phyloP scores from a whole-genome alignment of 2,113 vertebrate genomes.

The Microcebus griseorufus region DNA sequence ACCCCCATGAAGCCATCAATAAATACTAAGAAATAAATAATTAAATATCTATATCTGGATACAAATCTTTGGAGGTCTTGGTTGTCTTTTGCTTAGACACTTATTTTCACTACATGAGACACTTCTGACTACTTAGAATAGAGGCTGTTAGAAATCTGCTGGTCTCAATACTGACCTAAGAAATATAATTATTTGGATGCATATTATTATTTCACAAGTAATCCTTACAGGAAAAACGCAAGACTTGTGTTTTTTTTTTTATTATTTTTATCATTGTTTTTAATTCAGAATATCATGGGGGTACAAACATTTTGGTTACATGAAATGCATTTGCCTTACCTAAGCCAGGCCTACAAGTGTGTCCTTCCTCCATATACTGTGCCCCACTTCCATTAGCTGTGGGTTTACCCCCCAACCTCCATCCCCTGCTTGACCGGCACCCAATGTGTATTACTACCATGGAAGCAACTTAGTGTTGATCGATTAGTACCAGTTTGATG shows the following conservation, averaged over 20 bases:
- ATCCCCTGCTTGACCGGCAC: too few relatives aligned
- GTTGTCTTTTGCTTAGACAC: not conserved
- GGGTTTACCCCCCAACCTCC: too few relatives aligned
- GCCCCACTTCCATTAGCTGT: too few relatives aligned
- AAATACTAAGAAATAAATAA: not conserved
- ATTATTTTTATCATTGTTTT: too few relatives aligned
- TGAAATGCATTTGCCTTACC: too few relatives aligned
- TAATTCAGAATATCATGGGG: too few relatives aligned
- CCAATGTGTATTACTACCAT: too few relatives aligned
- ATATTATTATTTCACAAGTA: slow-evolving; percentile 1
- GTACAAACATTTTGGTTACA: too few relatives aligned
- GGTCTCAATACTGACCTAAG: not conserved
- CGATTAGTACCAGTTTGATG: too few relatives aligned
- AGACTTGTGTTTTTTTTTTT: not conserved
- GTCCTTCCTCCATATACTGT: too few relatives aligned
- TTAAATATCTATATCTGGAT: not conserved
- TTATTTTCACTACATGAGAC: not conserved
- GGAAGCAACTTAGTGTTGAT: too few relatives aligned
- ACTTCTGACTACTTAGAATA: slow-evolving; percentile 14
- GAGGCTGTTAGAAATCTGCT: not conserved
- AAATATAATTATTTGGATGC: not conserved
- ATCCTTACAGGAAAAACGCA: not conserved
- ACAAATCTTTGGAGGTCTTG: not conserved
- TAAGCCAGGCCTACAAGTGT: too few relatives aligned
- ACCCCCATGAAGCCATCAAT: not conserved